Evolutionary conservation across 2,888 invertebrate genomes (phyloP).

Genomic region (Archaeoteleia sp.): DNA sequence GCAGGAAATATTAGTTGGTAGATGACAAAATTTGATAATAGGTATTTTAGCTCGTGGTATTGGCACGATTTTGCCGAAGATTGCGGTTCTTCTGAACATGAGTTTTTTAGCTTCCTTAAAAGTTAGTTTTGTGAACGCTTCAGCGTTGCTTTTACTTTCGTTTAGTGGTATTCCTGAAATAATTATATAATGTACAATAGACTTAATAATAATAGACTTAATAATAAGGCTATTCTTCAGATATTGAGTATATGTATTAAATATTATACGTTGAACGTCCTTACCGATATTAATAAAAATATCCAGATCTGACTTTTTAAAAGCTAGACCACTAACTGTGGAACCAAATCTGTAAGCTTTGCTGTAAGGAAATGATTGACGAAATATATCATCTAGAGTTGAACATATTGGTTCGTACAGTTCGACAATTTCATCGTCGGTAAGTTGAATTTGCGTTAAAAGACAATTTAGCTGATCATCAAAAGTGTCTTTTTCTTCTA

Average conservation of each 20-base stretch:
- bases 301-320: constrained; percentile 84
- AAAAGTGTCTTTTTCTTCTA: constrained; percentile 59
- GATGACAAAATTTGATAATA: constrained; percentile 84
- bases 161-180: constrained; percentile 54
- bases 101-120: constrained; percentile 73
- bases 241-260: too few species aligned
- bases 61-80: constrained; percentile 78
- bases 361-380: constrained; percentile 63
- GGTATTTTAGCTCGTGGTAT: constrained; percentile 86
- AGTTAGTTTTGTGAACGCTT: constrained; percentile 54
- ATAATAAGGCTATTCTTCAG: too few species aligned
- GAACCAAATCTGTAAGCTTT: constrained; percentile 82
- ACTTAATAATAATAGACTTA: neutral
- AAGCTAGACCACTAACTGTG: constrained; percentile 82
- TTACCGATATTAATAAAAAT: constrained; percentile 78
- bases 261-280: constrained; percentile 25
- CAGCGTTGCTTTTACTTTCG: constrained; percentile 53
- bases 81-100: constrained; percentile 71
- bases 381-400: constrained; percentile 59
- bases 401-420: constrained; percentile 61
- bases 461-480: constrained; percentile 62
- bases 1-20: constrained; percentile 79
- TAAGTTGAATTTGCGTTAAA: constrained; percentile 58
- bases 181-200: constrained; percentile 10
- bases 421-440: constrained; percentile 54